Base-by-base conservation (phyloP, 2,888 invertebrate species). In the Lycia hirtaria region DNA sequence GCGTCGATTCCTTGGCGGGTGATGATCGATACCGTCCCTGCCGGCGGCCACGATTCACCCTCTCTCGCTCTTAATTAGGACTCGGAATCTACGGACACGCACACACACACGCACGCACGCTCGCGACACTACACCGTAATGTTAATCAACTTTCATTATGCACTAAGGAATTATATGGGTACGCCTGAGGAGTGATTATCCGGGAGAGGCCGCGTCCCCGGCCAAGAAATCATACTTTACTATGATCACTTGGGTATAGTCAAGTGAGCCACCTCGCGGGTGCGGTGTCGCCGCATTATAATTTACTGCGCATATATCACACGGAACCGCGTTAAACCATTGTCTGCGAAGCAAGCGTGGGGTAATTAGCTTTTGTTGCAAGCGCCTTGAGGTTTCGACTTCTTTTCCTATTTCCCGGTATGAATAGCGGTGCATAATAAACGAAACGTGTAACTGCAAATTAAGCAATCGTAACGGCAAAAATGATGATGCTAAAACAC, bases 81-180 rank as follows among this genome's bases (percentile, higher is more conserved):
- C 94, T 94, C 94, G 94, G 95, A 95, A 95, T 95, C 95, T 95
- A 95, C 93, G 94, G 95, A n/a, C n/a, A n/a, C n/a, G n/a, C n/a
- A n/a, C 94, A 95, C 95, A 95, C 95, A 95, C 95, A 94, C 95
- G 92, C 93, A 91, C 92, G 88, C 85, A 73, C 41, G 14, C 82
- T 62, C 66, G 59, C 56, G 67, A 66, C 66, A 67, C 71, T 77
- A 74, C 73, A 78, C 71, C 81, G 80, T 88, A 88, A 91, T 89
- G 91, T 91, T 92, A 92, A 91, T 92, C 92, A 91, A 91, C 90
- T 92, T 92, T 92, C 90, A 92, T 92, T 92, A 91, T 91, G 91
- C 91, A 92, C 92, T 90, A 90, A 91, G 92, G 92, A 92, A 89
- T 91, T 91, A 90, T 87, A 89, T 86, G 89, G 90, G 88, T 87